Evolutionary conservation across 2,113 vertebrate genomes (phyloP).

Genomic region (Actenoides lindsayi): DNA sequence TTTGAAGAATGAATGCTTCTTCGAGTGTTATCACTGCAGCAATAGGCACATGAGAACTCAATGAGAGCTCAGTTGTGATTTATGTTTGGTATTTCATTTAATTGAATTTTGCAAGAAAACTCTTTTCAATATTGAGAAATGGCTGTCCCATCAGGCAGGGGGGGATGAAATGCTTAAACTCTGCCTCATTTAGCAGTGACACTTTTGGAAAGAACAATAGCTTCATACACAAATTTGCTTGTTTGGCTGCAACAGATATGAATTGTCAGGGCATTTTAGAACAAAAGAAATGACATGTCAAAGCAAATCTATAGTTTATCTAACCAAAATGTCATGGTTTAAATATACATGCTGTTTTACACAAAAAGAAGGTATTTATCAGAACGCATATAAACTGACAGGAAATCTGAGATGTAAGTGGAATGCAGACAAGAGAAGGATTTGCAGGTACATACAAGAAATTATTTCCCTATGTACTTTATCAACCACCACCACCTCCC

Average conservation of each 20-base stretch:
- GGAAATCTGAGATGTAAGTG: background rate
- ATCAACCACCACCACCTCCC: background rate
- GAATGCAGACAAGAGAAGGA: background rate
- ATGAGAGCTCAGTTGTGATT: slow-evolving; percentile 24
- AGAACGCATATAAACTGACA: slow-evolving; percentile 16
- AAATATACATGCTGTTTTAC: slow-evolving; percentile 35
- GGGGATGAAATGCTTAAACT: slow-evolving; percentile 32
- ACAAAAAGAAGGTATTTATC: slow-evolving; percentile 18
- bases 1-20: background rate
- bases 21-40: background rate
- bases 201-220: slow-evolving; percentile 42
- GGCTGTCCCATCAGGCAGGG: slow-evolving; percentile 54
- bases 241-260: slow-evolving; percentile 38
- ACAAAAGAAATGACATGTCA: slow-evolving; percentile 40
- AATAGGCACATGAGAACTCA: slow-evolving; percentile 32
- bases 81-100: slow-evolving; percentile 54
- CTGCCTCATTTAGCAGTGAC: slow-evolving; percentile 46
- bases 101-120: slow-evolving; percentile 60
- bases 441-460: background rate
- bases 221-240: slow-evolving; percentile 36
- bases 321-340: slow-evolving; percentile 42
- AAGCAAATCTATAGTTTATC: slow-evolving; percentile 34
- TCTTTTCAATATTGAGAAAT: slow-evolving; percentile 62
- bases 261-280: slow-evolving; percentile 38
- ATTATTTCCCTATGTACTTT: background rate